phyloP scores from a whole-genome alignment of 2,888 invertebrate species.

The Pandemis heparana region DNA sequence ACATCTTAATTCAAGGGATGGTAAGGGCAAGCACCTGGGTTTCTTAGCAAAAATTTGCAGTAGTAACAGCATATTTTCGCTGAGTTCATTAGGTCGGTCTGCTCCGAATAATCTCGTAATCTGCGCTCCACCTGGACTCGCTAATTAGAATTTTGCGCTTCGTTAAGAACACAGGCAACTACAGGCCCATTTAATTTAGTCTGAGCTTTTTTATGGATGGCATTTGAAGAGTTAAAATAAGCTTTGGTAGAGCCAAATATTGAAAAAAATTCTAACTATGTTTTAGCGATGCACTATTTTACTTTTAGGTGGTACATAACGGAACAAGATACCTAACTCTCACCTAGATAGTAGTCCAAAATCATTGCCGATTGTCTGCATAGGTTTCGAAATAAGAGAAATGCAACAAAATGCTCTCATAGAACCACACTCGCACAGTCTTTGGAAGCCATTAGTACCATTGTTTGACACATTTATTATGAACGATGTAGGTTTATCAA shows the following conservation, averaged over 20 bases:
- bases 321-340: neutral
- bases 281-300: constrained; percentile 8
- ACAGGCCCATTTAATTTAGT: constrained; percentile 44
- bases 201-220: constrained; percentile 16
- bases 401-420: neutral
- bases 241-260: neutral
- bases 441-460: neutral
- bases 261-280: too few relatives aligned
- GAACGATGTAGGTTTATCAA: neutral
- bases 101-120: constrained; percentile 60
- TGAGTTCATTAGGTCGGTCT: constrained; percentile 56
- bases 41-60: constrained; percentile 40
- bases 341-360: neutral
- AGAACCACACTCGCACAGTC: neutral
- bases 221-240: neutral
- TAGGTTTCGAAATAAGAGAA: constrained; percentile 19
- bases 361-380: constrained; percentile 9
- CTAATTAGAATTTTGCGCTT: constrained; percentile 63
- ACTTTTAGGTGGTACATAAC: constrained; percentile 4
- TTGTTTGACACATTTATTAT: neutral
- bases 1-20: neutral
- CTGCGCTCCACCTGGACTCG: constrained; percentile 57
- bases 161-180: constrained; percentile 48
- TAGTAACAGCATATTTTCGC: constrained; percentile 49
- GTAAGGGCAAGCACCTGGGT: neutral